Evolutionary conservation across 2,797 vertebrate genomes (phyloP), one percentile per base, ranked within the genome.

Genomic region (Myotis daubentonii): DNA sequence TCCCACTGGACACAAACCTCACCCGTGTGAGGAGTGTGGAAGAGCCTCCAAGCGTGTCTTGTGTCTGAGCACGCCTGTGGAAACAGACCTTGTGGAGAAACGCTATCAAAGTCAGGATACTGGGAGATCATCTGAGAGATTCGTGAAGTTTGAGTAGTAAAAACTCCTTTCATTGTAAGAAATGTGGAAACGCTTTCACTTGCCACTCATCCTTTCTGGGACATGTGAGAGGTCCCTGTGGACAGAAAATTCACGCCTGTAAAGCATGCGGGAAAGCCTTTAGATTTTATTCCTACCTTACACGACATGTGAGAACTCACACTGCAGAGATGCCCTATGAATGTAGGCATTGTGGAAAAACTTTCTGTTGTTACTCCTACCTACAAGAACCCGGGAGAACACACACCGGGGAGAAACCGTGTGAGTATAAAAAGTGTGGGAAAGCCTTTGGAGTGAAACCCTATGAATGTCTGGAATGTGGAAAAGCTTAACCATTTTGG

Each of bases 121-220:
- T 6, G 57, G 57, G 83, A 49, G 33, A 25, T 36, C 20, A 3
- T 41, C 70, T 10, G 41, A 28, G 41, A 71, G 41, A 36, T 6
- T 17, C 0, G 1, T 9, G 9, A 74, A 51, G 16, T 55, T 36
- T 53, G 5, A 9, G 57, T 25, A 51, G 23, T 72, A 44, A 70
- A 38, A n/a, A 11, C 3, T 60, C 47, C 28, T 62, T 44, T 3
- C 38, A 91, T 44, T 91, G 93, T 75, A 16, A 71, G 22, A 87
- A 88, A 38, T 76, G 68, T 66, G 96, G 97, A 49, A 92, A 70
- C 62, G 41, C 80, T 65, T 96, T 95, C 23, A 41, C 87, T 41
- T 90, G 88, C 25, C 28, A 0, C 33, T 95, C 90, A 7, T 89
- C 82, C 1, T 93, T 97, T 30, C 78, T 41, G 65, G 93, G 68